Base-by-base conservation (phyloP, 2,113 vertebrate genomes). In the Lutjanus erythropterus region DNA sequence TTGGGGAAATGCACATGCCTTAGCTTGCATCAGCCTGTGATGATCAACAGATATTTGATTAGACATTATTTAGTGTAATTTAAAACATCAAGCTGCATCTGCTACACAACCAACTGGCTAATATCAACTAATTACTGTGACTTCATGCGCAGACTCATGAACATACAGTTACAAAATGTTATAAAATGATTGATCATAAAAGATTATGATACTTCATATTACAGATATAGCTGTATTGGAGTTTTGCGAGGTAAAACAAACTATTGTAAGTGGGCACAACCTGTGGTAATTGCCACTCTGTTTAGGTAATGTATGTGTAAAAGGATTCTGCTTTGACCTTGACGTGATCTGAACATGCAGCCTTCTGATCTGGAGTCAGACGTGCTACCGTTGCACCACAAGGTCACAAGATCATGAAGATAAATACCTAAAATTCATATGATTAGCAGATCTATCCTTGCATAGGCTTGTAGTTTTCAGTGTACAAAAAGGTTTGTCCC, bases 301-400 rank as follows among this genome's bases (percentile, higher is more conserved):
- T n/a, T n/a, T n/a, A n/a, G n/a, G n/a, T n/a, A n/a, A n/a, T n/a
- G n/a, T n/a, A n/a, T n/a, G n/a, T n/a, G n/a, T n/a, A n/a, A n/a
- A n/a, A n/a, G n/a, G n/a, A n/a, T n/a, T n/a, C n/a, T 2, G 37
- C 7, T 9, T 50, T 52, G 53, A 55, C 55, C 31, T 5, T 37
- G 33, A 14, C 10, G 21, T n/a, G 31, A n/a, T 37, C 12, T 35
- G 33, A 60, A n/a, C 21, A 60, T 4, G 19, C 18, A 37, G 3
- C 56, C 31, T 56, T 56, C 55, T 58, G 55, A 58, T 58, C 8
- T 58, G 15, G 15, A 33, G 29, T 58, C 55, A 58, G 55, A 58
- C 29, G 1, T 9, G 18, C 16, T 58, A 33, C 55, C 55, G 0
- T 21, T 5, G 55, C 9, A 0, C 55, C 55, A 58, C 55, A 21